Evolutionary conservation across 2,888 invertebrate genomes (phyloP).

Genomic region (Rhabditoides inermis): DNA sequence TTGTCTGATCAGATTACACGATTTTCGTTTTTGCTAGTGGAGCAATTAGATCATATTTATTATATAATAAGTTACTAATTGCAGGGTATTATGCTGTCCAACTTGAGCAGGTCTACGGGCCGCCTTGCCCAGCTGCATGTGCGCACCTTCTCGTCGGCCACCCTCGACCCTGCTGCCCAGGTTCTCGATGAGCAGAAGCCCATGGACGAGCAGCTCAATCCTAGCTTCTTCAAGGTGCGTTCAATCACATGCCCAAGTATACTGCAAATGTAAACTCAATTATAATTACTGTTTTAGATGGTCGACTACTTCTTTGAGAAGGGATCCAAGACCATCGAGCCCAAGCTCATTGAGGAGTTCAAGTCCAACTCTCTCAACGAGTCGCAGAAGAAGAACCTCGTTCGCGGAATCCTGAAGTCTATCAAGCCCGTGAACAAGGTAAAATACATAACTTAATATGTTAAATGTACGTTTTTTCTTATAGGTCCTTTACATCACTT

Average conservation of each 20-base stretch:
- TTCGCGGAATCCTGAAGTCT: constrained; percentile 81
- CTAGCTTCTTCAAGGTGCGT: constrained; percentile 85
- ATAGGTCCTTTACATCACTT: constrained; percentile 62
- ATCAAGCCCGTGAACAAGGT: constrained; percentile 92
- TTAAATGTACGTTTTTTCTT: neutral
- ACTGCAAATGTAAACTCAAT: neutral
- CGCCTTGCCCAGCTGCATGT: constrained; percentile 18
- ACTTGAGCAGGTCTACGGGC: constrained; percentile 23
- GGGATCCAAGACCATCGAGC: constrained; percentile 66
- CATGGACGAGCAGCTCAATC: constrained; percentile 59
- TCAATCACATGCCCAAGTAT: neutral
- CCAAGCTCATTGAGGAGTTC: constrained; percentile 80
- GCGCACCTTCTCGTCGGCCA: constrained; percentile 33
- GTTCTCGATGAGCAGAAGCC: constrained; percentile 44
- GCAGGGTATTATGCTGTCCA: constrained; percentile 34
- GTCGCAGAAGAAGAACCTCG: constrained; percentile 80
- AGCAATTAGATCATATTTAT: too few relatives aligned
- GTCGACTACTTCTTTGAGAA: constrained; percentile 97
- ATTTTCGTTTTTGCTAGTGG: constrained; percentile 1
- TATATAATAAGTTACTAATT: too few relatives aligned
- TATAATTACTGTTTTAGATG: constrained; percentile 86
- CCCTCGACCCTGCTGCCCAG: constrained; percentile 33
- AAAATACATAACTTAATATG: constrained; percentile 62
- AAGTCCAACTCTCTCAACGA: constrained; percentile 54
- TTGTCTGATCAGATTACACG: neutral